phyloP scores from a whole-genome alignment of 1,140 invertebrate genomes.

The Polypedilum vanderplanki region DNA sequence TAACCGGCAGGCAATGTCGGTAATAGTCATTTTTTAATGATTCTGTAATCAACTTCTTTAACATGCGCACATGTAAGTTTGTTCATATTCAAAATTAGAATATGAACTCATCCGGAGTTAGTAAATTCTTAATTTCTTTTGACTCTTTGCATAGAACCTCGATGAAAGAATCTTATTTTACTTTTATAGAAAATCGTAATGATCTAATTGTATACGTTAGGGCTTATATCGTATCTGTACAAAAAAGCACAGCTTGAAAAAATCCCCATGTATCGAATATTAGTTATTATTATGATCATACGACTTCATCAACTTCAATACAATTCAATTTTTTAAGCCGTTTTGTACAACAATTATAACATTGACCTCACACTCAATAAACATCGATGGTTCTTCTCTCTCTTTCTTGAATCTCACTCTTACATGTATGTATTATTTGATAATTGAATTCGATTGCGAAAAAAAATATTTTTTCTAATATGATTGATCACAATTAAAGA shows the following conservation, averaged over 20 bases:
- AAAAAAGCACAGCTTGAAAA: not conserved
- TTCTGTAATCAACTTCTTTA: constrained; percentile 6
- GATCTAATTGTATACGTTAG: not conserved
- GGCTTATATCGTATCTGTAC: not conserved
- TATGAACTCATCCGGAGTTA: not conserved
- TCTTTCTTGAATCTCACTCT: no score
- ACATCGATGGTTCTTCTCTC: not conserved
- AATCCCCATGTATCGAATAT: not conserved
- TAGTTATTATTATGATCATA: not conserved
- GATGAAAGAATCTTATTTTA: not conserved
- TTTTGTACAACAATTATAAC: no score
- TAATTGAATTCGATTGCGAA: constrained; percentile 13
- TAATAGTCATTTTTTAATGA: constrained; percentile 16
- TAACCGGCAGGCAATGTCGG: not conserved
- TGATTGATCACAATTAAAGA: constrained; percentile 8
- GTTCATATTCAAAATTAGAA: not conserved
- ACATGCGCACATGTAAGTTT: not conserved
- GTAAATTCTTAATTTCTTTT: not conserved
- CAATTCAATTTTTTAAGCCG: not conserved
- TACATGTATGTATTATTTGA: not conserved
- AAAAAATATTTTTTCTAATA: not conserved
- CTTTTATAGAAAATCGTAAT: not conserved
- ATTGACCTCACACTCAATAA: not conserved
- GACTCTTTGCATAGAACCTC: not conserved
- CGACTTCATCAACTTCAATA: not conserved